A percentile compares a stretch with the other conserved stretches of the same genome.
Conservation (phyloP, 2,797 vertebrate species). For the Tiaroga cobitis region DNA sequence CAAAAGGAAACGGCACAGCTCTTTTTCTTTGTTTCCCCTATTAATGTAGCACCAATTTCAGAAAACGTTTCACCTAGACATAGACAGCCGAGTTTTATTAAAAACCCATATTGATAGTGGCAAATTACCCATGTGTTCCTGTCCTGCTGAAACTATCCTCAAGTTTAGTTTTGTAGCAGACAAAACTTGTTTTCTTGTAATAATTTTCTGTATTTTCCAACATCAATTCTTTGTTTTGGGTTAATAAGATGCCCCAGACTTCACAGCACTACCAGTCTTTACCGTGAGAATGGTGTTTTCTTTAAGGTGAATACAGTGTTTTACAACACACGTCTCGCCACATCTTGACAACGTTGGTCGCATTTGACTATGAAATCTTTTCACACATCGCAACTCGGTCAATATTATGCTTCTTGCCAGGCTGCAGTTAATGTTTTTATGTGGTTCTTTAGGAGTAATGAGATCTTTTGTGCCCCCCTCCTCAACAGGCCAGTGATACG, state of each 20-base stretch:
- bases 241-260: neutral
- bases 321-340: neutral
- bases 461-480: conserved; percentile 23
- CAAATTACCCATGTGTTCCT: neutral
- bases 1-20: neutral
- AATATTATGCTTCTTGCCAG: conserved; percentile 16
- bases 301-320: neutral
- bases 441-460: conserved; percentile 15
- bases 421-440: conserved; percentile 15
- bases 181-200: neutral
- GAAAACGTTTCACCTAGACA: neutral
- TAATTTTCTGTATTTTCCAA: neutral
- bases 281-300: conserved; percentile 7
- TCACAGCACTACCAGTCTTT: neutral
- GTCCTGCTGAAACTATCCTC: neutral
- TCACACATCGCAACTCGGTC: conserved; percentile 26
- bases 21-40: neutral
- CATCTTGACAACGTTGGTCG: neutral
- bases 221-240: neutral
- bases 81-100: neutral
- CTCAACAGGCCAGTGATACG: conserved; percentile 17
- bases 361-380: conserved; percentile 21
- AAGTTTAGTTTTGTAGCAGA: neutral
- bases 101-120: neutral
- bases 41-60: neutral